Conservation (phyloP, 2,888 invertebrate genomes). For the Taphrorychus bicolor region DNA sequence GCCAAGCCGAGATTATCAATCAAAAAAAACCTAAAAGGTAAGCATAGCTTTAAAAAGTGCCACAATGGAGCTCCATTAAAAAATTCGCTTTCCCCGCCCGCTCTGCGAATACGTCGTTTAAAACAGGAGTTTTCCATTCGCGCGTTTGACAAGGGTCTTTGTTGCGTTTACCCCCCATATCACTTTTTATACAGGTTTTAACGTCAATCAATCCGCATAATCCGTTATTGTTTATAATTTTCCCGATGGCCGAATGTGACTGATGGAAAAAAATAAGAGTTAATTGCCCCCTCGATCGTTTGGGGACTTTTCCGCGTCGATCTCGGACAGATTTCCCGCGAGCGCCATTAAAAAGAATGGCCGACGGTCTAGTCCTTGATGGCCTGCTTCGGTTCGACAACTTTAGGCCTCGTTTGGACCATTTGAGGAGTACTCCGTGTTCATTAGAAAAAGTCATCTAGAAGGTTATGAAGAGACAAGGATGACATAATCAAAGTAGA, state of each 20-base stretch:
- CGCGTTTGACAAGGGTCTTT: constrained; percentile 12
- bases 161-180: constrained; percentile 11
- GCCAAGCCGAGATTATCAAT: background rate
- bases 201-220: constrained; percentile 19
- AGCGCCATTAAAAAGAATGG: background rate
- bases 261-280: background rate
- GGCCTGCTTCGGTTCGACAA: background rate
- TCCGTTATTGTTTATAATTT: background rate
- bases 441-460: too few relatives aligned
- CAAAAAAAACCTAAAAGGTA: background rate
- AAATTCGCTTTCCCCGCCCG: background rate
- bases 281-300: background rate
- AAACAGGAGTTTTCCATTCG: constrained; percentile 14
- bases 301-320: background rate
- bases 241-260: too few relatives aligned
- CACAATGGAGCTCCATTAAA: constrained; percentile 6
- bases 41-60: background rate
- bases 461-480: too few relatives aligned
- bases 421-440: too few relatives aligned
- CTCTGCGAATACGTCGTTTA: background rate
- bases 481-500: too few relatives aligned
- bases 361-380: background rate
- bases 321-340: background rate
- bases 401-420: background rate
- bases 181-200: constrained; percentile 14